Conservation (phyloP, 2,113 vertebrate species). For the Anseranas semipalmata region DNA sequence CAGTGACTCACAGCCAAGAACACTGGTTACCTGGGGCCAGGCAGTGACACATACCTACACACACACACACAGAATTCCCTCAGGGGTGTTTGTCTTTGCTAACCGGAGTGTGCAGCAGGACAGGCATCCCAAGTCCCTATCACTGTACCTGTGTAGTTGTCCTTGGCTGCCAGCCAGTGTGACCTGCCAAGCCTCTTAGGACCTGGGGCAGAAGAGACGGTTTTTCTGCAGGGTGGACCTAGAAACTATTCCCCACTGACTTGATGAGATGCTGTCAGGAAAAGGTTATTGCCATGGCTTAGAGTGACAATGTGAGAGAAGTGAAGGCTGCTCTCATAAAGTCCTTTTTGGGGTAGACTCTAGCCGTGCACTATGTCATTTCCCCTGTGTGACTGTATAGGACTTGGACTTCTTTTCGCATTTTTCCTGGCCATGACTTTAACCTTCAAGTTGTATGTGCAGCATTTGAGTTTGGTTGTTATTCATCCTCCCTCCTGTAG, state of each 20-base stretch:
- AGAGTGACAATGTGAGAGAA: not conserved
- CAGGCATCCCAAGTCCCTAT: not conserved
- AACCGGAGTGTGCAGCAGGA: not conserved
- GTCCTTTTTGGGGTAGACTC: not conserved
- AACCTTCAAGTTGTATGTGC: not conserved
- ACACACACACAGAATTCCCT: not conserved
- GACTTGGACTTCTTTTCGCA: not conserved
- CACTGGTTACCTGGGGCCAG: not conserved
- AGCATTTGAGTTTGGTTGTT: not conserved
- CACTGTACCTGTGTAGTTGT: not conserved
- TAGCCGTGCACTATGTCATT: not conserved
- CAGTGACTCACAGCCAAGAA: not conserved
- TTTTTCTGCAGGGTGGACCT: not conserved
- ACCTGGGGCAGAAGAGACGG: not conserved
- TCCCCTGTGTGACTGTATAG: not conserved
- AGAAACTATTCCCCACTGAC: not conserved
- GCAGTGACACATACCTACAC: not conserved
- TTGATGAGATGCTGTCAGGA: not conserved
- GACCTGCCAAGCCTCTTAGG: not conserved
- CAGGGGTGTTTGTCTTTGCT: not conserved
- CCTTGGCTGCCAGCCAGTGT: not conserved
- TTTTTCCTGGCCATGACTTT: not conserved
- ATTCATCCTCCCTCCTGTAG: not conserved
- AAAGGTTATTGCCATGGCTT: not conserved
- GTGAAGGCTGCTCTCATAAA: not conserved